These are phyloP conservation scores for Smittia sp. DNA, from an alignment of 2,888 invertebrate genomes.

Conservation along the genomic window DNA sequence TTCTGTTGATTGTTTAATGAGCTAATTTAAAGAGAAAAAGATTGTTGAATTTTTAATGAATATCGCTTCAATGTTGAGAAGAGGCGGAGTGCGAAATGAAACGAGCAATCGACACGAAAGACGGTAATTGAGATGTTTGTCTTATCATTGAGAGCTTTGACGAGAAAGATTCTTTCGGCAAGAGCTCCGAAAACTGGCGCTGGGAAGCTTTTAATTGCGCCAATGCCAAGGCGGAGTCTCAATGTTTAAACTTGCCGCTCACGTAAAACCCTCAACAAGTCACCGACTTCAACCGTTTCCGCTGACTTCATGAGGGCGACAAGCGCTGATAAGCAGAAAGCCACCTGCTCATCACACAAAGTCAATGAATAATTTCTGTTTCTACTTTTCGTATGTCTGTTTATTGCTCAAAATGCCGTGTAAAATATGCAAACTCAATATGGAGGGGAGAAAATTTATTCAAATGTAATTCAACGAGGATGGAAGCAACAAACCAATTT, in stretches of 20 bases:
- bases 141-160: too few species aligned
- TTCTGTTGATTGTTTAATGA: conserved; percentile 24
- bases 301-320: conserved; percentile 12
- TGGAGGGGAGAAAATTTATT: conserved; percentile 32
- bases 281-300: background rate
- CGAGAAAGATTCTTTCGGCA: too few species aligned
- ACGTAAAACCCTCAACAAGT: too few species aligned
- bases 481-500: conserved; percentile 37
- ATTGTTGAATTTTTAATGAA: conserved; percentile 22
- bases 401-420: conserved; percentile 35
- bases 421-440: conserved; percentile 39
- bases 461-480: conserved; percentile 33
- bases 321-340: conserved; percentile 24
- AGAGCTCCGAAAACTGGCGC: too few species aligned
- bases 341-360: conserved; percentile 33
- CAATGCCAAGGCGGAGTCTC: too few species aligned
- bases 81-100: background rate
- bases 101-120: background rate
- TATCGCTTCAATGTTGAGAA: background rate
- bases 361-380: conserved; percentile 32
- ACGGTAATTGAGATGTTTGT: background rate
- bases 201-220: too few species aligned
- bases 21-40: conserved; percentile 23
- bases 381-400: conserved; percentile 6
- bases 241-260: too few species aligned